Conservation (phyloP, 2,797 vertebrate genomes). For the Bradypodion pumilum region DNA sequence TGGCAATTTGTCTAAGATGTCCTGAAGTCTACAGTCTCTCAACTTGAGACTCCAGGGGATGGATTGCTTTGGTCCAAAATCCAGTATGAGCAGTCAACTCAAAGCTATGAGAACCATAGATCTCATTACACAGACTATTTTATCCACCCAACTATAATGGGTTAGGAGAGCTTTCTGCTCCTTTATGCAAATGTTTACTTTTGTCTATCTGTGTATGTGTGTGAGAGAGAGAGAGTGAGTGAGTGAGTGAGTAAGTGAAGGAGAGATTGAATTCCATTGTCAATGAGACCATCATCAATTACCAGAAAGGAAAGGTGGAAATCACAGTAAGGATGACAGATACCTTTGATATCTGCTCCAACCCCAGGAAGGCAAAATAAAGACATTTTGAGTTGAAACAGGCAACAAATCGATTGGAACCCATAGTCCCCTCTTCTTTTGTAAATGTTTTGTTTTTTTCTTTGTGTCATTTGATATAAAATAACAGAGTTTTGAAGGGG, state of each 20-base stretch:
- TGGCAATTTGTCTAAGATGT: neutral
- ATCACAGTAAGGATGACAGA: neutral
- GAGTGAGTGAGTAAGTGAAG: neutral
- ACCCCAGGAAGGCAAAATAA: slow-evolving; percentile 65
- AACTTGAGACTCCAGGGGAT: neutral
- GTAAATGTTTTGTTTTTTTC: no score
- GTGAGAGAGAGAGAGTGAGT: no score
- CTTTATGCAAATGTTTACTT: neutral
- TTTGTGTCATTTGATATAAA: no score
- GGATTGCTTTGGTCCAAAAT: no score
- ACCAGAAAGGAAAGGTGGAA: neutral
- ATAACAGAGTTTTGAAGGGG: no score
- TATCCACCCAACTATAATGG: neutral
- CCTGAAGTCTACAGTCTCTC: neutral
- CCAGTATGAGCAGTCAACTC: no score
- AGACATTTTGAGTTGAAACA: slow-evolving; percentile 60
- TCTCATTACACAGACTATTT: no score
- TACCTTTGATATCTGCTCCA: slow-evolving; percentile 49
- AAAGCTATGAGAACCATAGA: no score
- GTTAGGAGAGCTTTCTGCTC: neutral
- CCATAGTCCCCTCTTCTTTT: no score
- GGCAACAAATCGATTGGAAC: no score
- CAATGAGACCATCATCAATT: slow-evolving; percentile 9
- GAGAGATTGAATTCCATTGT: no score
- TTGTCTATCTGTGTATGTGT: no score